These are phyloP conservation scores for Brotula barbata DNA, from an alignment of 2,797 vertebrate species.

Conservation along the genomic window DNA sequence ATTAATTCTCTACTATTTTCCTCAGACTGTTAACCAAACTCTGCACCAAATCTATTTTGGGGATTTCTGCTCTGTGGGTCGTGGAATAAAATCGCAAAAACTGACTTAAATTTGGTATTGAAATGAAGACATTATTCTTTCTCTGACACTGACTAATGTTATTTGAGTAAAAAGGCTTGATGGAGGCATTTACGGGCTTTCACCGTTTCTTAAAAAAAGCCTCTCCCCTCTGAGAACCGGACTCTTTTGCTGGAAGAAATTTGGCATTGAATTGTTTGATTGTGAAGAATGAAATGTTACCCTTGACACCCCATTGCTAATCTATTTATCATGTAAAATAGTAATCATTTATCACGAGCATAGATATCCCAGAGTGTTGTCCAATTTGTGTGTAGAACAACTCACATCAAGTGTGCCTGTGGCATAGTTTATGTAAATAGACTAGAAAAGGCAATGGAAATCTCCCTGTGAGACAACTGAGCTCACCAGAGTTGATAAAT, in stretches of 20 bases:
- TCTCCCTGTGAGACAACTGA: conserved; percentile 27
- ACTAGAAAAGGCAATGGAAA: conserved; percentile 40
- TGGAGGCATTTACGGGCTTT: conserved; percentile 5
- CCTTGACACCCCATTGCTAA: conserved; percentile 43
- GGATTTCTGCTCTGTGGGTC: neutral
- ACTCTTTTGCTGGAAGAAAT: conserved; percentile 21
- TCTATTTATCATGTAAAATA: conserved; percentile 49
- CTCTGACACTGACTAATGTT: conserved; percentile 15
- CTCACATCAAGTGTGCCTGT: conserved; percentile 40
- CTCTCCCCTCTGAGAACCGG: conserved; percentile 18
- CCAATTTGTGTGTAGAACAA: conserved; percentile 34
- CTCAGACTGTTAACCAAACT: conserved; percentile 18
- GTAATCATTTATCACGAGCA: conserved; percentile 55
- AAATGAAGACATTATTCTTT: conserved; percentile 23
- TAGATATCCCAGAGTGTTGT: conserved; percentile 21
- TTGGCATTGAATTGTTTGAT: conserved; percentile 32
- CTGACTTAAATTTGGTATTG: conserved; percentile 6
- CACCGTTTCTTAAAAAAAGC: conserved; percentile 11
- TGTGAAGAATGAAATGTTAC: conserved; percentile 45
- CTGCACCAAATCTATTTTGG: conserved; percentile 1
- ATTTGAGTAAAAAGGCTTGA: conserved; percentile 11
- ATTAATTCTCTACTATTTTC: conserved; percentile 26
- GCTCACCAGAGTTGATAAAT: conserved; percentile 44
- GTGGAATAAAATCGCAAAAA: neutral
- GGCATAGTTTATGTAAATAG: conserved; percentile 62